Evolutionary conservation across 2,888 invertebrate genomes (phyloP), one percentile per base, ranked within the genome.

Genomic region (Hetaerina titia): DNA sequence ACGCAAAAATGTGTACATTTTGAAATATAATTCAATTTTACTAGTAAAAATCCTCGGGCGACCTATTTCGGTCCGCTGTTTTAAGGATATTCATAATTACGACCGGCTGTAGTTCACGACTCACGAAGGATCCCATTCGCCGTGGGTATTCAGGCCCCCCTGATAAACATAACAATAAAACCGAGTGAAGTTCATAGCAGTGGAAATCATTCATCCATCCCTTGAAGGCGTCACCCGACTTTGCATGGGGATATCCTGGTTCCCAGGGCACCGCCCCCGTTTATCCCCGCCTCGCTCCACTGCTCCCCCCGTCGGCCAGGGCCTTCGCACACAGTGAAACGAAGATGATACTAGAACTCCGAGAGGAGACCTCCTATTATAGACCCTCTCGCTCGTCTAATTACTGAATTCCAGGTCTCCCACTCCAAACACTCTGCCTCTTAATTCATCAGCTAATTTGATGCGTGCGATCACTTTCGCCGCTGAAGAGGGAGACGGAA

Each of bases 191-290:
- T 9, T 19, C 69, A 69, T 7, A 9, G 22, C 4, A 69, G 22
- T n/a, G 22, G 22, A 31, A 31, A 81, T 25, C 81, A 81, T 81
- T 81, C 31, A 31, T 15, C 31, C 69, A 5, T n/a, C 45, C 45
- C 45, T 45, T 45, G 45, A 45, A 45, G 45, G 45, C 45, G 45
- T 45, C 45, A 45, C 45, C 45, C 45, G 45, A 45, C 1, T 81
- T 81, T 31, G 31, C 81, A 81, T 81, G 81, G 31, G 69, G 81
- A 81, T 81, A 81, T 81, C 81, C 81, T 81, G 81, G 81, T 25
- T 81, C 25, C 81, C 13, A 81, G 81, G 81, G 31, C 81, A 22
- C 81, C 81, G 31, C 81, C 74, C 81, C 81, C 81, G 15, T 81
- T 81, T 81, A 81, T 81, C 81, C 31, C 81, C 31, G 81, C 31